These are phyloP conservation scores for Polydrusus pterygomalis DNA, from an alignment of 2,888 invertebrate species.

Conservation along the genomic window DNA sequence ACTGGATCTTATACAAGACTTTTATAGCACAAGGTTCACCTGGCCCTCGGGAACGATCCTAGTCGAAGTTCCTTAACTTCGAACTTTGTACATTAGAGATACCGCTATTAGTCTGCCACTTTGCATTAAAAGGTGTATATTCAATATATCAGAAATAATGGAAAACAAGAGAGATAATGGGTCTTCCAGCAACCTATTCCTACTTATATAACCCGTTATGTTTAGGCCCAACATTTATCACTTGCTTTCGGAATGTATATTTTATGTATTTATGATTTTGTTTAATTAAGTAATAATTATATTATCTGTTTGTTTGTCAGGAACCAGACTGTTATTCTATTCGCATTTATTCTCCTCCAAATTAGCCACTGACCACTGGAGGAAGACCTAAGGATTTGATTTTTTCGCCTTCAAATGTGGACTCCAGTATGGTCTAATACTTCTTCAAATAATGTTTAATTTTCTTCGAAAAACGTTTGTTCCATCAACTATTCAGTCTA, in stretches of 20 bases:
- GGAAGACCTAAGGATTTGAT: no score
- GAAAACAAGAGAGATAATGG: constrained; percentile 25
- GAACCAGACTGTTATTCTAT: no score
- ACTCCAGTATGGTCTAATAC: no score
- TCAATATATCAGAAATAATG: constrained; percentile 39
- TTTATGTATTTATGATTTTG: constrained; percentile 8
- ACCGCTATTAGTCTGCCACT: constrained; percentile 41
- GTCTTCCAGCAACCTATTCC: constrained; percentile 15
- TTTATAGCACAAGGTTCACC: constrained; percentile 43
- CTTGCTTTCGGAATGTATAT: not conserved
- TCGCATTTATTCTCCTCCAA: no score
- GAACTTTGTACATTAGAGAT: constrained; percentile 47
- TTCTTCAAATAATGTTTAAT: no score
- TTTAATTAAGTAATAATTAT: not conserved
- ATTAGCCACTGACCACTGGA: no score
- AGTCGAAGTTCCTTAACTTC: constrained; percentile 45
- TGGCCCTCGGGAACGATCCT: constrained; percentile 42
- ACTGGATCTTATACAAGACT: constrained; percentile 24
- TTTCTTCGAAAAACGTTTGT: not conserved
- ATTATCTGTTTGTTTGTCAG: no score
- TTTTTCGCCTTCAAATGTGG: no score
- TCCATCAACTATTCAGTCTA: not conserved
- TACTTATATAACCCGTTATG: constrained; percentile 8
- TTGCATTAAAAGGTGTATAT: constrained; percentile 36
- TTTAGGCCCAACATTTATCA: constrained; percentile 7